phyloP scores from a whole-genome alignment of 2,113 vertebrate species.

The Cromileptes altivelis region DNA sequence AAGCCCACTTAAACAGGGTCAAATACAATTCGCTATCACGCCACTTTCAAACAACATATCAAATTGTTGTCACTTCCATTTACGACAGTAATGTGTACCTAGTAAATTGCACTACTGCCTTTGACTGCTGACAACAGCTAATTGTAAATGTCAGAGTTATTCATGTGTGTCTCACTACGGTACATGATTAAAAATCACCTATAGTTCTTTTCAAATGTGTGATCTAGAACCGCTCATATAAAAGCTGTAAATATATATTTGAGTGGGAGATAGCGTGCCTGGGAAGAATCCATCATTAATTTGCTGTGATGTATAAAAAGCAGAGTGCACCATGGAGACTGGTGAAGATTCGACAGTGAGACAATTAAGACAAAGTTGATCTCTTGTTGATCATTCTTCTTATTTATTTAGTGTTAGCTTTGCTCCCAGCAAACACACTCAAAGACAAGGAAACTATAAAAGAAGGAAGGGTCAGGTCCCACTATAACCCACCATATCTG shows the following conservation, averaged over 20 bases:
- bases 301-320: conserved; percentile 26
- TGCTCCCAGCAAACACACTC: background rate
- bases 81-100: conserved; percentile 77
- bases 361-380: conserved; percentile 20
- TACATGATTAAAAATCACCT: conserved; percentile 75
- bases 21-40: conserved; percentile 71
- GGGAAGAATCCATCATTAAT: conserved; percentile 35
- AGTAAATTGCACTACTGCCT: conserved; percentile 79
- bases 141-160: conserved; percentile 82
- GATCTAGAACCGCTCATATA: conserved; percentile 35
- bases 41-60: conserved; percentile 79
- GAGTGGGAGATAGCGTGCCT: conserved; percentile 10
- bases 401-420: background rate
- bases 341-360: conserved; percentile 2
- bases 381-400: conserved; percentile 4
- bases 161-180: conserved; percentile 49
- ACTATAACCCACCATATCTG: background rate
- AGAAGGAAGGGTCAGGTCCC: background rate
- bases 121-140: conserved; percentile 80
- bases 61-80: conserved; percentile 81
- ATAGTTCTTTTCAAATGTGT: conserved; percentile 66
- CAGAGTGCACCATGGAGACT: background rate
- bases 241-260: conserved; percentile 62
- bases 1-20: conserved; percentile 75
- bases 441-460: conserved; percentile 1